Conservation (phyloP, 2,888 invertebrate genomes). For the Gerosis bhagava region DNA sequence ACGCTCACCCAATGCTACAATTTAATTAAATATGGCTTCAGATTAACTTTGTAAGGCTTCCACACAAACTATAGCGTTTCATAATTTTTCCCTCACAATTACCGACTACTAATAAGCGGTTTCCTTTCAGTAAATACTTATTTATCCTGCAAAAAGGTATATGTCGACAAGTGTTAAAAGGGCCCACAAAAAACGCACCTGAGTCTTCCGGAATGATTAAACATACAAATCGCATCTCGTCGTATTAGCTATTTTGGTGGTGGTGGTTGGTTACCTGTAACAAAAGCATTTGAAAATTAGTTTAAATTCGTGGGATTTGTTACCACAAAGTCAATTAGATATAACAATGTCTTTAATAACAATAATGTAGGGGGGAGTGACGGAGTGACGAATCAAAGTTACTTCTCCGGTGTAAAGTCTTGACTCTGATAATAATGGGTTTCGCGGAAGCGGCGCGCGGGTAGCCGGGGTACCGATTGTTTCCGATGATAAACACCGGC, state of each 20-base stretch:
- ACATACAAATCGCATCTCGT: constrained; percentile 9
- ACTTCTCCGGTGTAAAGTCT: constrained; percentile 72
- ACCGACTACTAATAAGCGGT: constrained; percentile 12
- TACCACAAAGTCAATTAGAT: constrained; percentile 65
- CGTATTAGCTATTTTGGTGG: no score
- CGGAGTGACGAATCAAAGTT: constrained; percentile 79
- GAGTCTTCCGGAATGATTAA: constrained; percentile 15
- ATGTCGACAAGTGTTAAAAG: no score
- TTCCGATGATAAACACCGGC: constrained; percentile 79
- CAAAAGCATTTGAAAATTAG: constrained; percentile 70
- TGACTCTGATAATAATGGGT: constrained; percentile 78
- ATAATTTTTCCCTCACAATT: constrained; percentile 53
- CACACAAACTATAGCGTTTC: constrained; percentile 73
- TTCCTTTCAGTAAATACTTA: constrained; percentile 3
- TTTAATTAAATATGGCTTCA: constrained; percentile 81
- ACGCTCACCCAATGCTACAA: constrained; percentile 64
- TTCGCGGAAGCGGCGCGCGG: constrained; percentile 54
- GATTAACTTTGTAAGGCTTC: constrained; percentile 76
- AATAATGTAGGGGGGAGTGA: constrained; percentile 68
- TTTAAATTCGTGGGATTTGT: constrained; percentile 62
- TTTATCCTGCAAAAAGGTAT: no score
- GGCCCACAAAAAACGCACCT: constrained; percentile 37
- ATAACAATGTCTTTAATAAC: constrained; percentile 73
- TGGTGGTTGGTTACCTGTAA: constrained; percentile 73
- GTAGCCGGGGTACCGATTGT: constrained; percentile 59